A percentile compares a stretch with the other conserved stretches of the same genome.
These are phyloP conservation scores for Scopus umbretta DNA, from an alignment of 2,113 vertebrate species.

Conservation along the genomic window DNA sequence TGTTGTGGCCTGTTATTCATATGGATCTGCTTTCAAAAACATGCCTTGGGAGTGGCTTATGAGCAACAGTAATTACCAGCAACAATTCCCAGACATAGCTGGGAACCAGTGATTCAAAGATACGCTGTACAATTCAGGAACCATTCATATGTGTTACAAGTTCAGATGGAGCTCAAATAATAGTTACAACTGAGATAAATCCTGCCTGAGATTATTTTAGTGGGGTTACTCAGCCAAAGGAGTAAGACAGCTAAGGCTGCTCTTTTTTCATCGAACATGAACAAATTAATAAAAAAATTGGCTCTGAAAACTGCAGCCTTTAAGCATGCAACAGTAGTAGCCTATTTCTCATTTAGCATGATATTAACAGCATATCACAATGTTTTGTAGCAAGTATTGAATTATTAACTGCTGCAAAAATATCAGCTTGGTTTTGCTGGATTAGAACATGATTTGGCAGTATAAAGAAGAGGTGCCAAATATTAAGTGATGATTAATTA, in stretches of 20 bases:
- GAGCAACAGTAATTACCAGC: neutral
- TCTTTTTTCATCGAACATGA: neutral
- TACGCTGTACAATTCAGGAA: neutral
- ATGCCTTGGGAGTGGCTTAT: neutral
- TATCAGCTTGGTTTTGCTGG: neutral
- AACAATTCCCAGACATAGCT: neutral
- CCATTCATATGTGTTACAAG: neutral
- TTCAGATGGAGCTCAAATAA: neutral
- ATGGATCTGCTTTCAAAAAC: neutral
- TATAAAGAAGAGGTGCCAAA: neutral
- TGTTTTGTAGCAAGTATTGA: neutral
- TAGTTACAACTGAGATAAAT: neutral
- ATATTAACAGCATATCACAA: neutral
- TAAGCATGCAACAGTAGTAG: neutral
- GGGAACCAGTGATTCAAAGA: neutral
- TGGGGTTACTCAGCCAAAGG: neutral
- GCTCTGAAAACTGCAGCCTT: neutral
- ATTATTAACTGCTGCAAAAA: constrained; percentile 10
- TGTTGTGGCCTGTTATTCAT: neutral
- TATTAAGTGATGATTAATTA: neutral
- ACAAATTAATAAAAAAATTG: neutral
- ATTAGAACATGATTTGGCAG: neutral
- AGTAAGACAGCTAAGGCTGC: neutral
- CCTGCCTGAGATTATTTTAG: neutral
- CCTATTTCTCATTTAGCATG: neutral